phyloP scores from a whole-genome alignment of 1,140 invertebrate species.

The Zaprionus kolodkinae region DNA sequence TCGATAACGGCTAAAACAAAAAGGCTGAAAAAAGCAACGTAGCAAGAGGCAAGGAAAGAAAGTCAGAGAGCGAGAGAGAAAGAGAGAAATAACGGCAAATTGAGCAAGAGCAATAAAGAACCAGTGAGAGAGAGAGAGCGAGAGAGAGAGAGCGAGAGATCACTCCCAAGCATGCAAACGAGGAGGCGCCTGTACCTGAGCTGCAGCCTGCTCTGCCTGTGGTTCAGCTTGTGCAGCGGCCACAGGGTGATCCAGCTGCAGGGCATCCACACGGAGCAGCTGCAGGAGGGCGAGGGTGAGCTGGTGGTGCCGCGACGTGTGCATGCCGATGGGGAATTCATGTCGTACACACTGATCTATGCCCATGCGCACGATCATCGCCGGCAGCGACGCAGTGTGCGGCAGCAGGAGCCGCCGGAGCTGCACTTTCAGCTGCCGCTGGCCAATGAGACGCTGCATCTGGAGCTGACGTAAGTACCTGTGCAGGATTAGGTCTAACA shows the following conservation, averaged over 20 bases:
- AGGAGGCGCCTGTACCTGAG: constrained; percentile 30
- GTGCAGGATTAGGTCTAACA: too few relatives aligned
- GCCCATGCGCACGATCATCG: constrained; percentile 83
- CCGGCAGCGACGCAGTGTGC: constrained; percentile 58
- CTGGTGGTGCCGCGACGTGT: constrained; percentile 87
- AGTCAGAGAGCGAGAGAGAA: not conserved
- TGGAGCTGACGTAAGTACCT: constrained; percentile 83
- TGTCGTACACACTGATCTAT: constrained; percentile 86
- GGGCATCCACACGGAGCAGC: constrained; percentile 85
- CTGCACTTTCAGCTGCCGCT: constrained; percentile 87
- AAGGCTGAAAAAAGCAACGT: constrained; percentile 13
- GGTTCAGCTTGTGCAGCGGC: constrained; percentile 31
- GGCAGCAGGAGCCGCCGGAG: constrained; percentile 9
- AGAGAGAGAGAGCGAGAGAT: constrained; percentile 5
- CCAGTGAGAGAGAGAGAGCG: not conserved
- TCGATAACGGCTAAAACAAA: constrained; percentile 70
- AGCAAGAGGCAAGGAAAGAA: not conserved
- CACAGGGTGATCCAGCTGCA: constrained; percentile 4
- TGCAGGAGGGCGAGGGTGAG: constrained; percentile 85
- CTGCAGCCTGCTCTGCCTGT: constrained; percentile 49
- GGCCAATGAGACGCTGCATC: constrained; percentile 85
- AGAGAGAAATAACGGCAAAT: not conserved
- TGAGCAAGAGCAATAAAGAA: not conserved
- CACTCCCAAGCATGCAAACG: too few relatives aligned
- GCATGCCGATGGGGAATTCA: constrained; percentile 85